These are phyloP conservation scores for Melieria omissa DNA, from an alignment of 2,888 invertebrate genomes.

Conservation along the genomic window DNA sequence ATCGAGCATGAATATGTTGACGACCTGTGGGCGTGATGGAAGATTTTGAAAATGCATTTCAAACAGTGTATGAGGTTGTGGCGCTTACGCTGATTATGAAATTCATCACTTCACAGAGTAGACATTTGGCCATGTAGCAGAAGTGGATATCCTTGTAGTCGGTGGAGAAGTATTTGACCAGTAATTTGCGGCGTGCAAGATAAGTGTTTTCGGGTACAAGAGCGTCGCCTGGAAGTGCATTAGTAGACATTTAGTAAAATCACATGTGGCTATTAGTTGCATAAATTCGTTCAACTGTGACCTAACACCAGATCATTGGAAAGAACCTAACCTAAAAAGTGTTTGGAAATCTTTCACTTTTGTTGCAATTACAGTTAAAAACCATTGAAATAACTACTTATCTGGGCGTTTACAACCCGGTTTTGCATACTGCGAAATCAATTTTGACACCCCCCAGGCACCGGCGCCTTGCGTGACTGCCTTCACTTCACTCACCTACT, in stretches of 20 bases:
- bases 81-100: constrained; percentile 77
- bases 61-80: background rate
- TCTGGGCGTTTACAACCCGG: no score
- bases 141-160: constrained; percentile 60
- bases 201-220: constrained; percentile 51
- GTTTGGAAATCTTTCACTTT: background rate
- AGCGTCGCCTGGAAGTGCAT: constrained; percentile 46
- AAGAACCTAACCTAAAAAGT: background rate
- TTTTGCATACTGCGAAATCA: background rate
- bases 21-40: constrained; percentile 46
- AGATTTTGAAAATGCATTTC: background rate
- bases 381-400: no score
- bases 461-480: background rate
- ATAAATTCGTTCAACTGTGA: no score
- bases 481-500: constrained; percentile 48
- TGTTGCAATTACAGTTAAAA: no score
- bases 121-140: constrained; percentile 74
- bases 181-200: constrained; percentile 47
- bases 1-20: constrained; percentile 60
- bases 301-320: no score
- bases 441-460: background rate
- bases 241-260: no score
- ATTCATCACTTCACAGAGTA: constrained; percentile 79
- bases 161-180: constrained; percentile 57
- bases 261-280: no score